These are phyloP conservation scores for Nycticorax nycticorax DNA, from an alignment of 2,113 vertebrate species.

Conservation along the genomic window DNA sequence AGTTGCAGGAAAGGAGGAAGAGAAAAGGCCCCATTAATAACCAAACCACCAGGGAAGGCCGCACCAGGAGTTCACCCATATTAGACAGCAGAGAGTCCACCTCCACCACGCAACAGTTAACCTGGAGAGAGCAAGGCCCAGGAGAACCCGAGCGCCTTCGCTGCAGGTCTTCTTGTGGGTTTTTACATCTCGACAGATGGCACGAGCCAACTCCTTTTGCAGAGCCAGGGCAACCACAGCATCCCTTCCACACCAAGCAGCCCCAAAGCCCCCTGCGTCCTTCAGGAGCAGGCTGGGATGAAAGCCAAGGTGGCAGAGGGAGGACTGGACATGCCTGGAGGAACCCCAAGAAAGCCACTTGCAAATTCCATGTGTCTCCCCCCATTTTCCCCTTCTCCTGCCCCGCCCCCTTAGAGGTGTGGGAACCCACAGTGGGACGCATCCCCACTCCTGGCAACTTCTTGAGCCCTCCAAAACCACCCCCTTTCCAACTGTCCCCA, in stretches of 20 bases:
- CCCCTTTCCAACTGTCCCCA: accelerated
- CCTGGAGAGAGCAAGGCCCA: background rate
- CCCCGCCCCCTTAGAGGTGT: background rate
- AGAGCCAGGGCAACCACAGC: background rate
- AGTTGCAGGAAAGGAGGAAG: background rate
- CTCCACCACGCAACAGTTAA: background rate
- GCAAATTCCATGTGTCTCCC: background rate
- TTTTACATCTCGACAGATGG: background rate
- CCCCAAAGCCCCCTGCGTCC: background rate
- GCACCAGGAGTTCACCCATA: background rate
- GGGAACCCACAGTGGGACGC: background rate
- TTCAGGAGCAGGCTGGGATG: background rate
- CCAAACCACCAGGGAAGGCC: background rate
- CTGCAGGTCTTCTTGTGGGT: background rate
- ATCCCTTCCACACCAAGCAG: background rate
- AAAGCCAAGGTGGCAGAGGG: background rate
- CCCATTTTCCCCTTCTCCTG: background rate
- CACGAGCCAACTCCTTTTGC: background rate
- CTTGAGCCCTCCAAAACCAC: background rate
- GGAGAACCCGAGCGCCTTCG: accelerated
- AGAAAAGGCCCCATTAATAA: background rate
- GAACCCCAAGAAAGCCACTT: background rate
- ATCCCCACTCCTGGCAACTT: background rate
- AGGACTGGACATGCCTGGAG: background rate
- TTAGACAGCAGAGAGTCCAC: background rate